These are phyloP conservation scores for Limnephilus auricula DNA, from an alignment of 2,888 invertebrate genomes.

Conservation along the genomic window DNA sequence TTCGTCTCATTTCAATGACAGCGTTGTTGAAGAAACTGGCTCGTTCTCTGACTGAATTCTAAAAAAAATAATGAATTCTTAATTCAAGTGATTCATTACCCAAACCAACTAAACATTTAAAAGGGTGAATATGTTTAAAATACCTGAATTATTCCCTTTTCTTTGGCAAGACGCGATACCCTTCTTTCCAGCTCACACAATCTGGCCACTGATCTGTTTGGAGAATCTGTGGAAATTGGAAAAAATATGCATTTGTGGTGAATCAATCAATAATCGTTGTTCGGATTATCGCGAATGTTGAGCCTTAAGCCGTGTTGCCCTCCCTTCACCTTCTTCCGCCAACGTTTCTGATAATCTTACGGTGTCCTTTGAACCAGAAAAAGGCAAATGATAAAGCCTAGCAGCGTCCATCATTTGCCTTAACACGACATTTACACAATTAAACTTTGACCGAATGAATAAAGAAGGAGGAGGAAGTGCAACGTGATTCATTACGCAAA, in stretches of 20 bases:
- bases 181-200: slow-evolving; percentile 63
- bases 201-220: slow-evolving; percentile 54
- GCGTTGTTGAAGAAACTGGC: slow-evolving; percentile 50
- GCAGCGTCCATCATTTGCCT: no score
- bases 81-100: neutral
- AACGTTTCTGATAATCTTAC: no score
- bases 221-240: slow-evolving; percentile 45
- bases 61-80: slow-evolving; percentile 27
- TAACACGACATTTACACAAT: no score
- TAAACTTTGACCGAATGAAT: no score
- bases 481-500: no score
- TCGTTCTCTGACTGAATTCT: slow-evolving; percentile 64
- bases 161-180: slow-evolving; percentile 61
- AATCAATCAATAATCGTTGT: no score
- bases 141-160: slow-evolving; percentile 64
- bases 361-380: no score
- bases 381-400: no score
- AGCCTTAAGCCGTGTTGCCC: no score
- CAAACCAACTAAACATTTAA: neutral
- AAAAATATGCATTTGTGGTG: neutral
- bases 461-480: no score
- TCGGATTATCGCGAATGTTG: no score
- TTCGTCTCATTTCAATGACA: slow-evolving; percentile 48
- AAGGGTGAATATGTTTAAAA: neutral
- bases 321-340: no score